These are phyloP conservation scores for Candoia aspera DNA, from an alignment of 2,113 vertebrate species.

Conservation along the genomic window DNA sequence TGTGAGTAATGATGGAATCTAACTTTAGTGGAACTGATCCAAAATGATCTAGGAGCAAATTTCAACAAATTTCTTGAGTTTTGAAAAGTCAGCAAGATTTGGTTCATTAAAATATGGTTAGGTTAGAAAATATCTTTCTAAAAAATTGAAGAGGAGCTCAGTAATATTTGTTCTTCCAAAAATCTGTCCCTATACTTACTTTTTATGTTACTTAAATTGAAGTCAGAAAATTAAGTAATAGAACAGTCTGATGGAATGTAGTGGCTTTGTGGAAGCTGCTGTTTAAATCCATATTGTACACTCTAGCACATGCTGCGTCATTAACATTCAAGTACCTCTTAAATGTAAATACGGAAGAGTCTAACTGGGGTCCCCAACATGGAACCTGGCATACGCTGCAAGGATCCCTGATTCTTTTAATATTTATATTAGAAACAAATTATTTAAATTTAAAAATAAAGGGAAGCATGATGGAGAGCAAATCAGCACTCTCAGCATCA, in stretches of 20 bases:
- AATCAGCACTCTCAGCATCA: neutral
- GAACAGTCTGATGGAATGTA: neutral
- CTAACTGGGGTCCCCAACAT: neutral
- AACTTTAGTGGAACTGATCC: neutral
- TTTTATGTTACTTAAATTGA: neutral
- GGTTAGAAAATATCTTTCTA: neutral
- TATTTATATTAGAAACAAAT: neutral
- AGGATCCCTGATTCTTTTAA: neutral
- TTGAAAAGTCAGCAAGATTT: neutral
- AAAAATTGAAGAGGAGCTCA: neutral
- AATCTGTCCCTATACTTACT: neutral
- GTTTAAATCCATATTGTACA: too few relatives aligned
- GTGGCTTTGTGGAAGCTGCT: neutral
- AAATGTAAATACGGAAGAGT: neutral
- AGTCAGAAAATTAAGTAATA: neutral
- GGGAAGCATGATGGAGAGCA: neutral
- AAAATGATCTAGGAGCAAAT: neutral
- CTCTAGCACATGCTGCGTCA: too few relatives aligned
- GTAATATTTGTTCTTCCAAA: neutral
- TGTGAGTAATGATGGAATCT: constrained; percentile 50
- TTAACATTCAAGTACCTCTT: neutral
- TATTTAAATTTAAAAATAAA: neutral
- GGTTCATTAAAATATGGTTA: neutral
- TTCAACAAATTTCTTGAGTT: neutral
- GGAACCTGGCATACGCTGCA: neutral